Evolutionary conservation across 2,113 vertebrate species (phyloP), one percentile per base, ranked within the genome.

Genomic region (Chascanopsetta lugubris): DNA sequence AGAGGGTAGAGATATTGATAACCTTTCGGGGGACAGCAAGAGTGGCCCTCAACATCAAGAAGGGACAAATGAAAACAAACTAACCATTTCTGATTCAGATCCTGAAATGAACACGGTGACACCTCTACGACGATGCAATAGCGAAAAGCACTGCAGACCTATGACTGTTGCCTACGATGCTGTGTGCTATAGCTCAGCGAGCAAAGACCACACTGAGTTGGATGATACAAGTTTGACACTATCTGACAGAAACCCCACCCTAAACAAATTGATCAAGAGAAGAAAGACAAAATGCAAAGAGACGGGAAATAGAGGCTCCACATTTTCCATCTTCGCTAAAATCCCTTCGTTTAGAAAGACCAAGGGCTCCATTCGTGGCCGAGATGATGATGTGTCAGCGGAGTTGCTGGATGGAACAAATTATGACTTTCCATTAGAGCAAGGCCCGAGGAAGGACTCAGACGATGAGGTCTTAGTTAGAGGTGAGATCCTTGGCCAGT

Each of bases 401-500:
- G 72, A 81, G 47, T 57, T 53, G 17, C 57, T 58, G 8, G 73
- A 75, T 26, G 20, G 42, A 24, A 61, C 22, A 15, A 50, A 38
- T 8, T 70, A 82, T n/a, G 54, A 46, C 55, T n/a, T 50, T 22
- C 18, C 46, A 15, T 10, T 40, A 26, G 79, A 83, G 47, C 81
- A 43, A 64, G 72, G 2, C 22, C 26, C 12, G 17, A 48, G 87
- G 21, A 87, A 64, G 10, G 90, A 92, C 49, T 92, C 90, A 0
- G 91, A 92, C 0, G 90, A 93, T 2, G 92, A 94, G 9, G 89
- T 90, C 72, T 92, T 91, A 75, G 83, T 90, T 70, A 91, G 70
- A 67, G 77, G 72, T 17, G 38, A 74, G 20, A 57, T 86, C 38
- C 87, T 89, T 38, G 84, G 72, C 40, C 89, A 91, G 18, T 83